These are phyloP conservation scores for Lasiurus borealis DNA, from an alignment of 2,113 vertebrate genomes.

Conservation along the genomic window DNA sequence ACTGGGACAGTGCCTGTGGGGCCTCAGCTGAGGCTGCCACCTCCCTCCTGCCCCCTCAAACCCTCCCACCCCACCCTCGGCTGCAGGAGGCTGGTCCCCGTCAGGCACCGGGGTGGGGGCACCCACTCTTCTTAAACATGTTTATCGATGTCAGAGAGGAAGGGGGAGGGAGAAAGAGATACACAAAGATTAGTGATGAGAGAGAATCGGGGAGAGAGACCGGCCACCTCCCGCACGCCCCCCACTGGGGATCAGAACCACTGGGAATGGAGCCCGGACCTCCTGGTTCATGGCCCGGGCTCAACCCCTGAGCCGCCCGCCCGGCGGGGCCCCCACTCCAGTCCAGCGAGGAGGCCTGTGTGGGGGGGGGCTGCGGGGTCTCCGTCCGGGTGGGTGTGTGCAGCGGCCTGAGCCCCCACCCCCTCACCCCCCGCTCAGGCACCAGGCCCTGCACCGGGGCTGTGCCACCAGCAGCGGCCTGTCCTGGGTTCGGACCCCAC, in stretches of 20 bases:
- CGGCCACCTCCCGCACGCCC: too few relatives aligned
- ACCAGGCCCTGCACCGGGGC: background rate
- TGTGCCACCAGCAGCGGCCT: background rate
- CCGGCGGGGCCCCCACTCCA: background rate
- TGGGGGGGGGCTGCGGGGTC: too few relatives aligned
- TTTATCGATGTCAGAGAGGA: too few relatives aligned
- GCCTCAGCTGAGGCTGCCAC: background rate
- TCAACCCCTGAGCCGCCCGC: too few relatives aligned
- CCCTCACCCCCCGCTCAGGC: rapidly evolving
- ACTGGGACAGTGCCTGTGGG: background rate
- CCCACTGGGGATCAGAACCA: background rate
- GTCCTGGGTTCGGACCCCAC: background rate
- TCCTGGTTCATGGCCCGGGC: too few relatives aligned
- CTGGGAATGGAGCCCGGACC: too few relatives aligned
- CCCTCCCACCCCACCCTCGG: slow-evolving; percentile 73
- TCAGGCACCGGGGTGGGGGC: slow-evolving; percentile 88
- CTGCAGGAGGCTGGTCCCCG: slow-evolving; percentile 91
- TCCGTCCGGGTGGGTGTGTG: background rate
- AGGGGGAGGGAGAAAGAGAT: too few relatives aligned
- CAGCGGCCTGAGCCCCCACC: background rate
- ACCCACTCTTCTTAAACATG: too few relatives aligned
- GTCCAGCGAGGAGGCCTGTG: background rate
- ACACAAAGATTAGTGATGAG: too few relatives aligned
- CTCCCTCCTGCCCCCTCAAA: slow-evolving; percentile 74
- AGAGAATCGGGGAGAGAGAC: too few relatives aligned